Evolutionary conservation across 2,113 vertebrate species (phyloP).

Genomic region (Prunella himalayana): DNA sequence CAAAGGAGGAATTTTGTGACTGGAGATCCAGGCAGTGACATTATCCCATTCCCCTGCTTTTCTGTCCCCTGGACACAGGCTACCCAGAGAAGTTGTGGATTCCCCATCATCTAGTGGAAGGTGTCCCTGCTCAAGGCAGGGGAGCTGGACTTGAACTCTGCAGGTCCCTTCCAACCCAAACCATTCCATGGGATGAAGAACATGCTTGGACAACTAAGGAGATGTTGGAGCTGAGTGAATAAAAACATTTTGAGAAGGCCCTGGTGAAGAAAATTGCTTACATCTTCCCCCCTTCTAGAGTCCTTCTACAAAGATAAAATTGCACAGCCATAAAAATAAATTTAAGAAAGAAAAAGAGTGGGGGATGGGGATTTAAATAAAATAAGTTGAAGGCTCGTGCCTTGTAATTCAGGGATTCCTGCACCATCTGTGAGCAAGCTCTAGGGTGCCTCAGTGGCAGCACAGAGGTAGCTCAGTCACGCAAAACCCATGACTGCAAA

Average conservation of each 20-base stretch:
- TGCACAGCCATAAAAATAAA: not conserved
- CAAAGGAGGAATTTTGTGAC: not conserved
- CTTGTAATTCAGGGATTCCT: not conserved
- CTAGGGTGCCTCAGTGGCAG: not conserved
- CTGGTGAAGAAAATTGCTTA: not conserved
- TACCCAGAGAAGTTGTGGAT: not conserved
- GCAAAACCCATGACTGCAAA: not conserved
- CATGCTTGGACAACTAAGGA: not conserved
- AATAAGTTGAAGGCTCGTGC: not conserved
- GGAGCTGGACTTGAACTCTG: not conserved
- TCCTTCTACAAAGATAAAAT: not conserved
- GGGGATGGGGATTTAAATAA: not conserved
- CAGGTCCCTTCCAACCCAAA: not conserved
- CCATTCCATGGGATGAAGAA: not conserved
- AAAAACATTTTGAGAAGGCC: not conserved
- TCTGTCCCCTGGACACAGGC: not conserved
- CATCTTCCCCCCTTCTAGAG: not conserved
- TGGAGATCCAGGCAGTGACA: not conserved
- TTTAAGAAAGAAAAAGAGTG: not conserved
- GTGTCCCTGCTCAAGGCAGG: not conserved
- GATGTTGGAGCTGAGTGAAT: not conserved
- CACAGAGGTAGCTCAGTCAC: not conserved
- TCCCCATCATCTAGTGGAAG: not conserved
- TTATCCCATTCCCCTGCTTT: not conserved
- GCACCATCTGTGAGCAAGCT: not conserved